These are phyloP conservation scores for Epistrophella euchroma DNA, from an alignment of 2,888 invertebrate genomes.

Conservation along the genomic window DNA sequence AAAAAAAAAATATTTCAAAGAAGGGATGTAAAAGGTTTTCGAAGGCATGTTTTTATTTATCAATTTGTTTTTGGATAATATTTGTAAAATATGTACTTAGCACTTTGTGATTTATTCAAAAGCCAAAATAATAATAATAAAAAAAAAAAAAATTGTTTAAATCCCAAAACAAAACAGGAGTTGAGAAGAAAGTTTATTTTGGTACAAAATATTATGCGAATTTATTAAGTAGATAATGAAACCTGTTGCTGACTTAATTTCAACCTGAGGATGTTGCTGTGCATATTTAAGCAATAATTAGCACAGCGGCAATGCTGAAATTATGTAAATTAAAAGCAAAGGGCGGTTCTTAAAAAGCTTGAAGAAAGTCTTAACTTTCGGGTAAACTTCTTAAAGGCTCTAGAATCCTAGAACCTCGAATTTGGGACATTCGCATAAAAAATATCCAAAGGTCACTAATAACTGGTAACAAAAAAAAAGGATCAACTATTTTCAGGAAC, in stretches of 20 bases:
- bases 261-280: neutral
- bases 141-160: neutral
- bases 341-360: neutral
- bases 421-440: no score
- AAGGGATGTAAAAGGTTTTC: neutral
- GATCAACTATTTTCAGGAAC: no score
- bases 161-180: neutral
- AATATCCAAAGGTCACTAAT: no score
- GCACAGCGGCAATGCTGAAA: neutral
- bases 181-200: neutral
- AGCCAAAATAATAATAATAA: neutral
- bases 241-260: conserved; percentile 17
- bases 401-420: no score
- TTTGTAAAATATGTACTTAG: neutral
- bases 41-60: neutral
- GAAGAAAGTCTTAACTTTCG: neutral
- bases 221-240: neutral
- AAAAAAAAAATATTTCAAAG: conserved; percentile 14
- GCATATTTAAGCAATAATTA: conserved; percentile 1
- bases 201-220: neutral
- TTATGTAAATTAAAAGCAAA: neutral
- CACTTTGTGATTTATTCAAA: conserved; percentile 8
- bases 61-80: neutral
- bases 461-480: no score
- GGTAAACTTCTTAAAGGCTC: no score